phyloP scores from a whole-genome alignment of 2,888 invertebrate species.

The Tyria jacobaeae region DNA sequence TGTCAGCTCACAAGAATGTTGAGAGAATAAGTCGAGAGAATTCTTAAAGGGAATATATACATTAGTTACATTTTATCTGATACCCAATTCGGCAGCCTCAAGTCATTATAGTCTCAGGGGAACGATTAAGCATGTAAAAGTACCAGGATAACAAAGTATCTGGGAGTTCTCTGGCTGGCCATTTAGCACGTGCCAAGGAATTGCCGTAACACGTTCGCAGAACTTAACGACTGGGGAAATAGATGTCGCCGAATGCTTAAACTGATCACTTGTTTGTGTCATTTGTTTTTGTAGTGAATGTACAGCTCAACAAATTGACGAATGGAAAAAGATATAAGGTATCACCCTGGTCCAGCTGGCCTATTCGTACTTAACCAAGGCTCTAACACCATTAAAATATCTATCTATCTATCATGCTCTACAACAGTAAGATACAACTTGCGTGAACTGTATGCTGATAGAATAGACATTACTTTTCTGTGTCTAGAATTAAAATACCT shows the following conservation, averaged over 20 bases:
- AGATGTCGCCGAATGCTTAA: slow-evolving; percentile 50
- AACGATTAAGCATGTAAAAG: slow-evolving; percentile 85
- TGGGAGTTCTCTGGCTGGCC: slow-evolving; percentile 70
- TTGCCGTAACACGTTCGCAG: slow-evolving; percentile 77
- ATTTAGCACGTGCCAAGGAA: slow-evolving; percentile 82
- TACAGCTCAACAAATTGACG: background rate
- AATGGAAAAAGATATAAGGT: background rate
- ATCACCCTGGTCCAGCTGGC: no score
- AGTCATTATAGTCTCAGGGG: slow-evolving; percentile 64
- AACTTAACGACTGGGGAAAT: slow-evolving; percentile 74
- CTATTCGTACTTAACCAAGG: no score
- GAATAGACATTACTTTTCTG: no score
- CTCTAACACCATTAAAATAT: no score
- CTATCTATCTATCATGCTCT: no score
- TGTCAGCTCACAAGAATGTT: no score
- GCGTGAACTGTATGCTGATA: no score
- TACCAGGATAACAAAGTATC: slow-evolving; percentile 83
- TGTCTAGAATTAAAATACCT: no score
- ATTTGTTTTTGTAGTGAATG: slow-evolving; percentile 10
- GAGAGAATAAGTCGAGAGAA: background rate
- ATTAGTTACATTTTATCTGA: slow-evolving; percentile 39
- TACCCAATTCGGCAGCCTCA: slow-evolving; percentile 46
- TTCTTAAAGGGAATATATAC: background rate
- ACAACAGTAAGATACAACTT: no score
- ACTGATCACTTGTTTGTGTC: slow-evolving; percentile 42